These are phyloP conservation scores for Cyanistes caeruleus DNA, from an alignment of 2,113 vertebrate species.

Conservation along the genomic window DNA sequence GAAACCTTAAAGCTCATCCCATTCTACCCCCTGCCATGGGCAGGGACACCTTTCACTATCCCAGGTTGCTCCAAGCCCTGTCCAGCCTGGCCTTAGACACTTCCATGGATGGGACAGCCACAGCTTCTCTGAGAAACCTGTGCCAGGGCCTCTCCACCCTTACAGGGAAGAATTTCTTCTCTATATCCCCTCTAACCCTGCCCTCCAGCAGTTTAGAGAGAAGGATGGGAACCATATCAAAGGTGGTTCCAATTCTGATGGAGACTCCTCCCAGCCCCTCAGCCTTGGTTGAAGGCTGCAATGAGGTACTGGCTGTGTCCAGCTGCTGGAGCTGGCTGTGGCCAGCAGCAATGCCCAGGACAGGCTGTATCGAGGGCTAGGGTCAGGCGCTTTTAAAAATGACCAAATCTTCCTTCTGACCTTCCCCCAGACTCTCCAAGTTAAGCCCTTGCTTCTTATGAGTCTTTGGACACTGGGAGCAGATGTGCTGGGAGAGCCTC, in stretches of 20 bases:
- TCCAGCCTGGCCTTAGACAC: not conserved
- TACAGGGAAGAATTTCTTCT: not conserved
- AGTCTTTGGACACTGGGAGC: not conserved
- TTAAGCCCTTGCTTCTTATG: not conserved
- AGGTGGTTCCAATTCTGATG: not conserved
- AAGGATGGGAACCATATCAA: not conserved
- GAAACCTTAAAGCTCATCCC: not conserved
- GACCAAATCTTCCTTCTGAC: not conserved
- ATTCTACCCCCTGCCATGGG: not conserved
- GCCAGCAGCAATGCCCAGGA: not conserved
- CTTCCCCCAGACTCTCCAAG: not conserved
- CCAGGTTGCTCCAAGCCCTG: not conserved
- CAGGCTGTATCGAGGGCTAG: not conserved
- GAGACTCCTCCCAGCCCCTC: not conserved
- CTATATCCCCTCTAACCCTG: not conserved
- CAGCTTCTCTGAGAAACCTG: not conserved
- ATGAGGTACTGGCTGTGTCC: rapidly evolving
- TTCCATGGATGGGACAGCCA: not conserved
- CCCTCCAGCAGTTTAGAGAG: not conserved
- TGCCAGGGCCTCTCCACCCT: not conserved
- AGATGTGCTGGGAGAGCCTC: not conserved
- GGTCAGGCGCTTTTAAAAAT: not conserved
- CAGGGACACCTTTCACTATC: not conserved
- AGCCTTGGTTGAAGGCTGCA: not conserved
- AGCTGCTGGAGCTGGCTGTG: not conserved